Conservation (phyloP, 2,797 vertebrate species). For the Molothrus ater region DNA sequence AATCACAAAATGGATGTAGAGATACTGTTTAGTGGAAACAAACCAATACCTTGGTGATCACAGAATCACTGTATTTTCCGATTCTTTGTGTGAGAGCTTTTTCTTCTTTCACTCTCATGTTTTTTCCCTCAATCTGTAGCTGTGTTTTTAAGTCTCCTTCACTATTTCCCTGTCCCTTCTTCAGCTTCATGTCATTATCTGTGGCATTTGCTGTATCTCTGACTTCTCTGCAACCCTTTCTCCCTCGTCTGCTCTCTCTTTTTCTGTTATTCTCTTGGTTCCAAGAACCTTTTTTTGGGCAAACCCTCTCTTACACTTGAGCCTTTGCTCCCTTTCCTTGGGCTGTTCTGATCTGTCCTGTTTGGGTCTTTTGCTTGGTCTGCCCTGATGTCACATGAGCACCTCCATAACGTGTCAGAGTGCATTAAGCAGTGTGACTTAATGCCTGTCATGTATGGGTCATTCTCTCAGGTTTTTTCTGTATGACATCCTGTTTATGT, state of each 20-base stretch:
- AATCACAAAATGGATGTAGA: neutral
- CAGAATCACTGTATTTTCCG: neutral
- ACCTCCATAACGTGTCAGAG: neutral
- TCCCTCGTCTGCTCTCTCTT: neutral
- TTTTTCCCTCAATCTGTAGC: neutral
- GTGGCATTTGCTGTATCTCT: neutral
- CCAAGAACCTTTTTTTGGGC: neutral
- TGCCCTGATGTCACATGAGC: neutral
- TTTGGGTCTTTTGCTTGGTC: neutral
- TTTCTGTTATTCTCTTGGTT: neutral
- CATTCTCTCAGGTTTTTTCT: neutral
- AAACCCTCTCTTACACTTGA: neutral
- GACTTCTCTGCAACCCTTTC: neutral
- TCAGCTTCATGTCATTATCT: neutral
- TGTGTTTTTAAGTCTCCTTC: neutral
- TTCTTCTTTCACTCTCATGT: neutral
- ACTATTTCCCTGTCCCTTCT: neutral
- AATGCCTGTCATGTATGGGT: neutral
- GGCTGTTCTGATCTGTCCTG: neutral
- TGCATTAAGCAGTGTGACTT: neutral
- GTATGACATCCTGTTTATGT: neutral
- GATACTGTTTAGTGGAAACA: neutral
- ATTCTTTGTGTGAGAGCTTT: neutral
- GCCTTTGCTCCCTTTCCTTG: neutral
- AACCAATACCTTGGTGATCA: neutral